Percentiles rank a stretch among this genome's conserved stretches.
Conservation (phyloP, 2,113 vertebrate species). For the Thamnaconus septentrionalis region DNA sequence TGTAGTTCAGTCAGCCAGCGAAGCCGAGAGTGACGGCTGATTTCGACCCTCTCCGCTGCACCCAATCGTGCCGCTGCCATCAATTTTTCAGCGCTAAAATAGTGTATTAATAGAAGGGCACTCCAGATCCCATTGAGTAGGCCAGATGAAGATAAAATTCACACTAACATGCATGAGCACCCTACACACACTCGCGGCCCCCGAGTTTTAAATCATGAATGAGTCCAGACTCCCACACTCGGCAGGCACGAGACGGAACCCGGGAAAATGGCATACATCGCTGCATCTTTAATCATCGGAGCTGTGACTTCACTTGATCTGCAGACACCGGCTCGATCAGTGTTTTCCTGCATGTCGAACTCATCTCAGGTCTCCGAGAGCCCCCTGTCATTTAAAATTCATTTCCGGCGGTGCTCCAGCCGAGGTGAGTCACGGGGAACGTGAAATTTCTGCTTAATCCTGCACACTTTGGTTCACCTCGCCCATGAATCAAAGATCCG, state of each 20-base stretch:
- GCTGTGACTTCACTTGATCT: constrained; percentile 70
- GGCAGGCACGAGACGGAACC: constrained; percentile 52
- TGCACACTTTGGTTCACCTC: constrained; percentile 40
- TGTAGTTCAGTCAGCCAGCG: constrained; percentile 51
- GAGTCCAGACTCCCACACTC: constrained; percentile 64
- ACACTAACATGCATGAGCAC: constrained; percentile 52
- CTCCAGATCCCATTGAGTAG: constrained; percentile 37
- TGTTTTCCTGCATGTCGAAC: constrained; percentile 52
- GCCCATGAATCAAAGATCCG: constrained; percentile 46
- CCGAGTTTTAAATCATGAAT: constrained; percentile 75
- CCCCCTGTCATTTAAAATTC: constrained; percentile 62
- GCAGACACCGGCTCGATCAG: constrained; percentile 64
- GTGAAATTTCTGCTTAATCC: constrained; percentile 33
- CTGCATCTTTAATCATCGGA: constrained; percentile 74
- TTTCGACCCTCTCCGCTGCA: constrained; percentile 52
- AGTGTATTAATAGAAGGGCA: constrained; percentile 67
- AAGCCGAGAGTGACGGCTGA: constrained; percentile 53
- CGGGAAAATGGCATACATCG: constrained; percentile 29
- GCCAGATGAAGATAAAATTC: constrained; percentile 65
- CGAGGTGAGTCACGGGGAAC: constrained; percentile 35
- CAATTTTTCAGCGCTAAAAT: constrained; percentile 62
- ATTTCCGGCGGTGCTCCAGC: constrained; percentile 40
- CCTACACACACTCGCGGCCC: constrained; percentile 8
- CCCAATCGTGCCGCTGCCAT: constrained; percentile 53
- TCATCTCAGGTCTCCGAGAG: constrained; percentile 48